These are phyloP conservation scores for Callopanchax toddi DNA, from an alignment of 2,113 vertebrate species.

Conservation along the genomic window DNA sequence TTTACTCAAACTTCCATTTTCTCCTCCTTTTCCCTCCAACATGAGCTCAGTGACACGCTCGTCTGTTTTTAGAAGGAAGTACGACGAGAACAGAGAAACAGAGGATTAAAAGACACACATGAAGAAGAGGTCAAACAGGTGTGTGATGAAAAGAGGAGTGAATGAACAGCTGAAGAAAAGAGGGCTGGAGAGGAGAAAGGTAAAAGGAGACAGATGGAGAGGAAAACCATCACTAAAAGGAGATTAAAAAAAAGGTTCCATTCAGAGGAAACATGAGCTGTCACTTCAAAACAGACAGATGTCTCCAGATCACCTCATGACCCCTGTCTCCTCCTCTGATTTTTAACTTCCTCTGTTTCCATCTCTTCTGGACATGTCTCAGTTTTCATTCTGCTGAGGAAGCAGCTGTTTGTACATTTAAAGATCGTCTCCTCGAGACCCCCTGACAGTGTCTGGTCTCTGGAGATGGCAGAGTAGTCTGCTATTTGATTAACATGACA, in stretches of 20 bases:
- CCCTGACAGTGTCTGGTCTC: conserved; percentile 30
- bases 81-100: conserved; percentile 10
- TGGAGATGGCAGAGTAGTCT: conserved; percentile 44
- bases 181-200: not conserved
- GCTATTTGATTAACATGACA: conserved; percentile 55
- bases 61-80: conserved; percentile 27
- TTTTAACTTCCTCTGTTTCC: not conserved
- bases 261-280: conserved; percentile 28
- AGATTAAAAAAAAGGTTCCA: conserved; percentile 1
- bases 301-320: conserved; percentile 22
- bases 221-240: not conserved
- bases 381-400: conserved; percentile 6
- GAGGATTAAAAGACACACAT: conserved; percentile 19
- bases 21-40: not conserved
- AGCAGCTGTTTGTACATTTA: conserved; percentile 18
- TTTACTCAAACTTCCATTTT: not conserved
- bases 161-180: conserved; percentile 14
- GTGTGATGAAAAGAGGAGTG: conserved; percentile 11
- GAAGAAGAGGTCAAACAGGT: conserved; percentile 30
- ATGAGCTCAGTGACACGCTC: not conserved
- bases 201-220: not conserved
- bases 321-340: not conserved
- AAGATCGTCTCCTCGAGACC: conserved; percentile 21
- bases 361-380: not conserved
- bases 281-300: conserved; percentile 34